A percentile compares a stretch with the other conserved stretches of the same genome.
Conservation (phyloP, 2,113 vertebrate species). For the Heterochromis multidens region DNA sequence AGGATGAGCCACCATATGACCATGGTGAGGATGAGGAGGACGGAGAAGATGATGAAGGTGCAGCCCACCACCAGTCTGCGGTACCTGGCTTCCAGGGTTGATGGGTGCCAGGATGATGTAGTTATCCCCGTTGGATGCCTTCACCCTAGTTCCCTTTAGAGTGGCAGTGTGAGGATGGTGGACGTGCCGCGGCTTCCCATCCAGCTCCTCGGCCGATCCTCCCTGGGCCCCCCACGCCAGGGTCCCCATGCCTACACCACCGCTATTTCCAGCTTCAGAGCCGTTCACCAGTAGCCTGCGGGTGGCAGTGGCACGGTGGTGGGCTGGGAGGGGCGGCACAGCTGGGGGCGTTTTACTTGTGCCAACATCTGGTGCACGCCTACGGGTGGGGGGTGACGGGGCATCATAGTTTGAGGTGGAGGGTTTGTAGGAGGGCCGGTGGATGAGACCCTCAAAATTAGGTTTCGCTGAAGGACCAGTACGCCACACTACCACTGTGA, state of each 20-base stretch:
- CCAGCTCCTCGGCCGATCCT: conserved; percentile 77
- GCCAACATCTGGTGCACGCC: conserved; percentile 61
- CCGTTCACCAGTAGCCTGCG: conserved; percentile 82
- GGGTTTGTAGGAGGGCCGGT: conserved; percentile 85
- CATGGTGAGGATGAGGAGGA: conserved; percentile 65
- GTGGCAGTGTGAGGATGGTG: conserved; percentile 69
- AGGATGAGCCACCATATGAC: conserved; percentile 71
- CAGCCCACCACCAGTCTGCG: conserved; percentile 63
- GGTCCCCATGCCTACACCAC: conserved; percentile 44
- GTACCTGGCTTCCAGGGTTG: conserved; percentile 91
- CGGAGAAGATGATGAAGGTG: conserved; percentile 73
- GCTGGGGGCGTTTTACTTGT: conserved; percentile 75
- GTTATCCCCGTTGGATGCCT: conserved; percentile 84
- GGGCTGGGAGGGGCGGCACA: conserved; percentile 73
- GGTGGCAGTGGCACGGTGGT: conserved; percentile 81
- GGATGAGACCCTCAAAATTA: conserved; percentile 79
- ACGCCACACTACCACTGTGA: conserved; percentile 90
- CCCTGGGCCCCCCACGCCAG: conserved; percentile 73
- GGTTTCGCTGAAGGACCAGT: conserved; percentile 84
- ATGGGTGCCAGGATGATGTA: conserved; percentile 93
- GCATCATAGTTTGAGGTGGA: conserved; percentile 77
- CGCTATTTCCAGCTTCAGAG: conserved; percentile 49
- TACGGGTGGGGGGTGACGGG: conserved; percentile 78
- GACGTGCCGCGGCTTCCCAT: conserved; percentile 66
- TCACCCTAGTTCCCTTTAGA: conserved; percentile 78